Evolutionary conservation across 2,888 invertebrate species (phyloP).

Genomic region (Chaitophorus viminalis): DNA sequence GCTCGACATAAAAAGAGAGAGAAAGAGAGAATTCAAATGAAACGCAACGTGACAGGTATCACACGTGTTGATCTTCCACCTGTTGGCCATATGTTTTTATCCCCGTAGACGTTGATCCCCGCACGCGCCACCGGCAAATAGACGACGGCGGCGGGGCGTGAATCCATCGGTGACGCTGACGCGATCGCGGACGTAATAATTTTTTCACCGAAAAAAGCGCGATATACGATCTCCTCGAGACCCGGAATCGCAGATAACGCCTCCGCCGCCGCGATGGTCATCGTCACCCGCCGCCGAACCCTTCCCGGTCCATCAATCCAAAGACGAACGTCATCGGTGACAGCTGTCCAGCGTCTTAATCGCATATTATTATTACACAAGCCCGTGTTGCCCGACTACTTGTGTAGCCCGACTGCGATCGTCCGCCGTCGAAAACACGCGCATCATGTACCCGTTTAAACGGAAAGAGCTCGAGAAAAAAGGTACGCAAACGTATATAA

Average conservation of each 20-base stretch:
- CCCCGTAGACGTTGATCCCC: slow-evolving; percentile 43
- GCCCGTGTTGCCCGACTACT: too few species aligned
- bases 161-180: slow-evolving; percentile 24
- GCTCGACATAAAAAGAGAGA: not conserved
- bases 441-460: too few species aligned
- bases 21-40: slow-evolving; percentile 37
- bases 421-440: too few species aligned
- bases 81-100: slow-evolving; percentile 58
- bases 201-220: not conserved
- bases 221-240: slow-evolving; percentile 8
- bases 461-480: too few species aligned
- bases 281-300: not conserved
- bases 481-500: too few species aligned
- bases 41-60: slow-evolving; percentile 56
- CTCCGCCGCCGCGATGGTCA: not conserved
- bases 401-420: too few species aligned
- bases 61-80: slow-evolving; percentile 60
- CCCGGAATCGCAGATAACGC: not conserved
- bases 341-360: not conserved
- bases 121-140: slow-evolving; percentile 11
- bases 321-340: not conserved
- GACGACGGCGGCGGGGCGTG: not conserved
- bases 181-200: not conserved
- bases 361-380: too few species aligned
- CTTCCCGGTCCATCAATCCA: not conserved